phyloP scores from a whole-genome alignment of 2,888 invertebrate species.

The Pristionchus fissidentatus region DNA sequence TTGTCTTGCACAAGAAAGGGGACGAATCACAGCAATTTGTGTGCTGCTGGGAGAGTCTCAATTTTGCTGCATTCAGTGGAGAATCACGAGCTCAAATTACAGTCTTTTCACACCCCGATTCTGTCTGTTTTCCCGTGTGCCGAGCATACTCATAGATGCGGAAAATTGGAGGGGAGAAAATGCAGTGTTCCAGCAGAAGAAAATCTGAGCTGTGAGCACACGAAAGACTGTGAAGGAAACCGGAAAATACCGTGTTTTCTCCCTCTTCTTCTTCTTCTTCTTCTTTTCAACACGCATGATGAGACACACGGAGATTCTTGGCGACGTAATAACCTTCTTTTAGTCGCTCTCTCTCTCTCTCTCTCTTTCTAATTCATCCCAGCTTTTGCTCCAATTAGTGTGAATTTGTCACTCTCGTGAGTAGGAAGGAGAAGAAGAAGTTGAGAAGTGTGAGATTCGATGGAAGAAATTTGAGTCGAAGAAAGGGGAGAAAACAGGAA shows the following conservation, averaged over 20 bases:
- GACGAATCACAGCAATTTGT: no score
- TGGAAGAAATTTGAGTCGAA: slow-evolving; percentile 10
- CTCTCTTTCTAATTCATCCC: no score
- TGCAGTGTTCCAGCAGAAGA: neutral
- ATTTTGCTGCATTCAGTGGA: no score
- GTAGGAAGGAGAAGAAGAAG: neutral
- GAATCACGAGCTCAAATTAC: no score
- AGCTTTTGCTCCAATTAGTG: slow-evolving; percentile 7
- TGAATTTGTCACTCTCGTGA: neutral
- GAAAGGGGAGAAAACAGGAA: slow-evolving; percentile 9
- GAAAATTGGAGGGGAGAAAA: no score
- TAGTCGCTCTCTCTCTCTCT: no score
- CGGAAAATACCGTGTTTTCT: neutral
- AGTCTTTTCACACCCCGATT: no score
- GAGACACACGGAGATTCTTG: neutral
- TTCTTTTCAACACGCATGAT: neutral
- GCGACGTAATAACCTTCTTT: neutral
- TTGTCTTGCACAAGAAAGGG: no score
- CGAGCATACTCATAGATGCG: no score
- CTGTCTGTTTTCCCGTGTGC: no score
- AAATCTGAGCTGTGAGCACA: neutral
- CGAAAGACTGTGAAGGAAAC: neutral
- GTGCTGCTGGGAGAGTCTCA: no score
- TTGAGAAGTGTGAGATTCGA: slow-evolving; percentile 16
- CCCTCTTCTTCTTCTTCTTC: neutral